phyloP scores from a whole-genome alignment of 2,888 invertebrate species.

The Caenorhabditis japonica region DNA sequence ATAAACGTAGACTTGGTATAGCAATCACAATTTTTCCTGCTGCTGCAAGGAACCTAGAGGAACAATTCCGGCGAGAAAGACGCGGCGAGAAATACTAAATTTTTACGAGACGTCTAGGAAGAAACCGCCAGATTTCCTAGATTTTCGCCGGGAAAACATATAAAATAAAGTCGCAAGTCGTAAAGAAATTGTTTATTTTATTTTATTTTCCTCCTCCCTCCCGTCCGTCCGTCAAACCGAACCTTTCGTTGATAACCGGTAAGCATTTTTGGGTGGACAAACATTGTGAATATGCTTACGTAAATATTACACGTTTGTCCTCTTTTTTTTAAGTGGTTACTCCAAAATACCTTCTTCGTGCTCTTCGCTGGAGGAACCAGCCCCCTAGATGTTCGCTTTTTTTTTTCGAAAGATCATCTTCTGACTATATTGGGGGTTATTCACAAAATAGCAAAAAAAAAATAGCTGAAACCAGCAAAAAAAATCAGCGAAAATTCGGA shows the following conservation, averaged over 20 bases:
- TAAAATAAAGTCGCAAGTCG: conserved; percentile 6
- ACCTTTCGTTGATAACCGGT: conserved; percentile 36
- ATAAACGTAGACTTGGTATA: conserved; percentile 28
- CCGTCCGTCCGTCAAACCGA: too few species aligned
- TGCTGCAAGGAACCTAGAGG: too few species aligned
- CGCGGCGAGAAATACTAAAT: conserved; percentile 28
- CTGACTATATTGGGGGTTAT: too few species aligned
- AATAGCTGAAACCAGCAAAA: too few species aligned
- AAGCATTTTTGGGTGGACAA: conserved; percentile 12
- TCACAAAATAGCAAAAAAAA: too few species aligned
- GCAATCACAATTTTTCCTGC: too few species aligned
- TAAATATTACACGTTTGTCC: conserved; percentile 22
- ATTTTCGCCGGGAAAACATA: neutral
- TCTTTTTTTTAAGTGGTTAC: conserved; percentile 3
- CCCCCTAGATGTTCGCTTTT: too few species aligned
- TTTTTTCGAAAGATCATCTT: too few species aligned
- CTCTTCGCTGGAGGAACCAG: too few species aligned
- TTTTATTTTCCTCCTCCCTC: conserved; percentile 35
- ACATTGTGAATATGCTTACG: conserved; percentile 25
- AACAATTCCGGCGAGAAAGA: conserved; percentile 30
- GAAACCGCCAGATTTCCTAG: conserved; percentile 24
- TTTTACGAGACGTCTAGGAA: conserved; percentile 32
- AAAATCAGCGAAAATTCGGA: too few species aligned
- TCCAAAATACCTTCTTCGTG: too few species aligned
- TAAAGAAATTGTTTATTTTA: conserved; percentile 23